These are phyloP conservation scores for Cataglyphis rosenhaueri DNA, from an alignment of 2,888 invertebrate genomes.

Conservation along the genomic window DNA sequence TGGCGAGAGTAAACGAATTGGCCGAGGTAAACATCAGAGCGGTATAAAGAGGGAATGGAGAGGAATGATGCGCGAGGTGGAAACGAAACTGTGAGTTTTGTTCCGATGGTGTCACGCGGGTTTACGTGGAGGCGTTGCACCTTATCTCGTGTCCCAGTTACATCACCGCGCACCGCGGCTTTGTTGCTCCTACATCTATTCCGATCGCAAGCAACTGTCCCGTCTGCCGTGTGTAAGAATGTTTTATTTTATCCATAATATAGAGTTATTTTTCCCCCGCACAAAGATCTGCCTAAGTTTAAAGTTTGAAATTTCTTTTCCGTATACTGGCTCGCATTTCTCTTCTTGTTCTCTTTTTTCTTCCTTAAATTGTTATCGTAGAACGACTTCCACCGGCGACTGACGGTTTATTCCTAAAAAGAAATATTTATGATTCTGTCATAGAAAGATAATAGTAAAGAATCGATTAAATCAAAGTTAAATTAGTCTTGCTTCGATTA, in stretches of 20 bases:
- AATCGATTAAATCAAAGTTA: not conserved
- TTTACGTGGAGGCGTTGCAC: slow-evolving; percentile 72
- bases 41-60: slow-evolving; percentile 52
- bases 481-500: not conserved
- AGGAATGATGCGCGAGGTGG: slow-evolving; percentile 52
- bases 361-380: slow-evolving; percentile 45
- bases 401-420: slow-evolving; percentile 54
- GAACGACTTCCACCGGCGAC: slow-evolving; percentile 59
- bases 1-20: slow-evolving; percentile 67
- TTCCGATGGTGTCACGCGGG: slow-evolving; percentile 70
- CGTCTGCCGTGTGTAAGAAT: not conserved
- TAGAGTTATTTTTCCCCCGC: not conserved
- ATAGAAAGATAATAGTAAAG: not conserved
- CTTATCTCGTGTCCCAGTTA: slow-evolving; percentile 76
- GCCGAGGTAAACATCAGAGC: slow-evolving; percentile 70
- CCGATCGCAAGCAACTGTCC: slow-evolving; percentile 53
- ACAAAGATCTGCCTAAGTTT: not conserved
- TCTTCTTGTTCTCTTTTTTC: not conserved
- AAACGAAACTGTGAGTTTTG: slow-evolving; percentile 61
- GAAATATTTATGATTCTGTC: not conserved
- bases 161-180: slow-evolving; percentile 68
- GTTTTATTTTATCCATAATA: slow-evolving; percentile 19
- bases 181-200: slow-evolving; percentile 68
- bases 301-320: slow-evolving; percentile 37
- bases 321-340: not conserved